Evolutionary conservation across 2,888 invertebrate genomes (phyloP), one percentile per base, ranked within the genome.

Genomic region (Crossocerus cetratus): DNA sequence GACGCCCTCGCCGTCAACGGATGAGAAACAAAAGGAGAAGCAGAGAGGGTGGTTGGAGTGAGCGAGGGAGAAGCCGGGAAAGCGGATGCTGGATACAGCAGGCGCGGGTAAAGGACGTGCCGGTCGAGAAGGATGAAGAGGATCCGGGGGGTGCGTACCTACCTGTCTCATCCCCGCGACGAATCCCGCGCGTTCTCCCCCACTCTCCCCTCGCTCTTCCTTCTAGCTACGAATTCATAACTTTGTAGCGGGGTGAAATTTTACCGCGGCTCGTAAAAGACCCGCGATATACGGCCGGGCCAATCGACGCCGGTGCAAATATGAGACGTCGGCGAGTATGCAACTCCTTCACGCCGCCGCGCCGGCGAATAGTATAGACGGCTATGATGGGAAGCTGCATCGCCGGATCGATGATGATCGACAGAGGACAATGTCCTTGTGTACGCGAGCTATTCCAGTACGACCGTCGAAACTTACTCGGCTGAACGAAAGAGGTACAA

Each of bases 231-330:
- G 76, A 80, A 85, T 85, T 85, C 82, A 84, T 84, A 82, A 84
- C 76, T 84, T 83, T 80, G 80, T 81, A 77, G 77, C 80, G 76
- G 78, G 73, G 83, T 11, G 80, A 81, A 84, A 84, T 82, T 84
- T 84, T 80, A 82, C 83, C 80, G 70, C 69, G 55, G 72, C 69
- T 80, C 81, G 77, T 85, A 83, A 86, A 86, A 69, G 65, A 61
- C 70, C 66, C 69, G 57, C 64, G 69, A 58, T 65, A 69, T 74
- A 75, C 66, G 68, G 60, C 44, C 72, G 56, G 72, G 64, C 80
- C 80, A 80, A 80, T 79, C 80, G 77, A 70, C 77, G 69, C n/a
- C 65, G 62, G 44, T 32, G 72, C 68, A 76, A 76, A 80, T 74
- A 75, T 72, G 55, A 55, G 63, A 32, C 32, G 63, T 55, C 58